Evolutionary conservation across 2,797 vertebrate genomes (phyloP).

Genomic region (Muscicapa striata): DNA sequence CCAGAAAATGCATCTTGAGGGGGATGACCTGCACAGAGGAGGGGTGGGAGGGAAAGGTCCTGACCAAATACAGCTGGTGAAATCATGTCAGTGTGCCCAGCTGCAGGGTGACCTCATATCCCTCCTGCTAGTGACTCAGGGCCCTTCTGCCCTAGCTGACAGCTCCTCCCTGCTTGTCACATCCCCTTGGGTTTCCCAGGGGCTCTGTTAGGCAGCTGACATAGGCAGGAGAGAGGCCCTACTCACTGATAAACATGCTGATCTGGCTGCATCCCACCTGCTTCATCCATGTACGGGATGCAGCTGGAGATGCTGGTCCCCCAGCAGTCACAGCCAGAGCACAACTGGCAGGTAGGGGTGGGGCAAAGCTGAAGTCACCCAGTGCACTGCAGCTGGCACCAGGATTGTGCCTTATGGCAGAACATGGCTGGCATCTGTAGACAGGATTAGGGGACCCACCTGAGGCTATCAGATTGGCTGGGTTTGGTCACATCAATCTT

Average conservation of each 20-base stretch:
- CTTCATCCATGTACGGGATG: accelerated
- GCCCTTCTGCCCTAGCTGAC: background rate
- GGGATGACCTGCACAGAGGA: background rate
- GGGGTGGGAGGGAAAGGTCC: background rate
- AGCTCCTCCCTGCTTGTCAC: background rate
- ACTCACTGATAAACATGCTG: accelerated
- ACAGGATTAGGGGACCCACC: background rate
- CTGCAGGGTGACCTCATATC: conserved; percentile 38
- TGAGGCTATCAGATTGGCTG: background rate
- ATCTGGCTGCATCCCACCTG: background rate
- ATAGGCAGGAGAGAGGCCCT: background rate
- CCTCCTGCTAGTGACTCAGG: conserved; percentile 3
- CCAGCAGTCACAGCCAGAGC: background rate
- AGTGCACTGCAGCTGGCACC: background rate
- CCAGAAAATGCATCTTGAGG: background rate
- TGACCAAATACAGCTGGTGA: background rate
- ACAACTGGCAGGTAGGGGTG: background rate
- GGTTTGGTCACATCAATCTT: background rate
- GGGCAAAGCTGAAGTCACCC: background rate
- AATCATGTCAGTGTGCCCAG: background rate
- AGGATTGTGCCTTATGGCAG: background rate
- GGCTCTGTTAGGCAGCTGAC: background rate
- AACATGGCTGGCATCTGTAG: background rate
- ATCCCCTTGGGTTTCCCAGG: background rate
- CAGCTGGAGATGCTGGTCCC: background rate